These are phyloP conservation scores for Steinernema scapterisci DNA, from an alignment of 2,888 invertebrate genomes.

Conservation along the genomic window DNA sequence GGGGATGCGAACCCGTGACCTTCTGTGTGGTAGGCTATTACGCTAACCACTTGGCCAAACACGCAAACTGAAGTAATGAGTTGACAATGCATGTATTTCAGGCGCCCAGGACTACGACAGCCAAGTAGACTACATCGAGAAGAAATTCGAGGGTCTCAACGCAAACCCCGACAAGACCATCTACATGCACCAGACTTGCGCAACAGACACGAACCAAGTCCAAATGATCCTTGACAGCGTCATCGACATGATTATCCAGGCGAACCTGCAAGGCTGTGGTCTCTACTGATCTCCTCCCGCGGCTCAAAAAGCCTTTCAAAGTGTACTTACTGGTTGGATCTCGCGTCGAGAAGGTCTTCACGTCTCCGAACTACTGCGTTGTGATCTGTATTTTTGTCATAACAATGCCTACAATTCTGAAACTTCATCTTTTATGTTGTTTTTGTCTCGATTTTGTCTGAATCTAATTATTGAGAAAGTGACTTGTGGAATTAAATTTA, in stretches of 20 bases:
- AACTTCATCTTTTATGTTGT: not conserved
- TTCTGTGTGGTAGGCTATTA: too few relatives aligned
- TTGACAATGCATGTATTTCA: constrained; percentile 39
- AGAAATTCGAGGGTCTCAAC: constrained; percentile 99
- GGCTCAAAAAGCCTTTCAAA: not conserved
- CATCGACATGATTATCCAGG: constrained; percentile 67
- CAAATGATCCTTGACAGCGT: constrained; percentile 47
- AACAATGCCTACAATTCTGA: not conserved
- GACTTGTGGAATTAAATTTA: too few relatives aligned
- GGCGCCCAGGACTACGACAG: constrained; percentile 95
- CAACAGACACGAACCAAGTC: constrained; percentile 81
- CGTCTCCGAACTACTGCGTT: too few relatives aligned
- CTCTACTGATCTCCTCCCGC: constrained; percentile 51
- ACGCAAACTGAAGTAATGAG: not conserved
- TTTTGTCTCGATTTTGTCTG: not conserved
- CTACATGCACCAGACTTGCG: constrained; percentile 99
- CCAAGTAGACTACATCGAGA: constrained; percentile 97
- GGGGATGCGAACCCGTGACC: too few relatives aligned
- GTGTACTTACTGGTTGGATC: constrained; percentile 14
- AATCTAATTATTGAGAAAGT: too few relatives aligned
- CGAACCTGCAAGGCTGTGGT: constrained; percentile 67
- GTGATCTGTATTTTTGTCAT: not conserved
- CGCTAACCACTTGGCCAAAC: too few relatives aligned
- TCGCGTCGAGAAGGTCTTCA: not conserved
- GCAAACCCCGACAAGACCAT: constrained; percentile 99